Conservation (phyloP, 64 coral and sea anemone species). For the Porites lutea region DNA sequence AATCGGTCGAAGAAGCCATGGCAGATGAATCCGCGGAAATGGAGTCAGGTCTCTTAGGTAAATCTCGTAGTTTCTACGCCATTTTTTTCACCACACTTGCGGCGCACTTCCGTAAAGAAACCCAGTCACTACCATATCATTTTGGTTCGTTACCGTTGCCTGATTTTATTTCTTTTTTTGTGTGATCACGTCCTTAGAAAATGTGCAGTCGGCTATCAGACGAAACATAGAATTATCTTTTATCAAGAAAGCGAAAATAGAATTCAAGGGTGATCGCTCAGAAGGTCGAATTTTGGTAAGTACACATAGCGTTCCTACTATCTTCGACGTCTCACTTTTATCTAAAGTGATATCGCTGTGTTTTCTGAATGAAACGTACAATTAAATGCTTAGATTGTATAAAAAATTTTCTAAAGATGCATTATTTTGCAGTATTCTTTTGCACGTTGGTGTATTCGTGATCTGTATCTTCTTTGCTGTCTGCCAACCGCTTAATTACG, state of each 20-base stretch:
- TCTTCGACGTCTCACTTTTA: neutral
- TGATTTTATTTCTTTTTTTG: neutral
- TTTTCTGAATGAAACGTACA: neutral
- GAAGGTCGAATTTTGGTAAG: constrained; percentile 87
- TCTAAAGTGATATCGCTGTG: neutral
- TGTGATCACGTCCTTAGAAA: constrained; percentile 53
- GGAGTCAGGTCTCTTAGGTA: constrained; percentile 46
- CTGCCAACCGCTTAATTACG: neutral
- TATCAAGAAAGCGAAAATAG: constrained; percentile 88
- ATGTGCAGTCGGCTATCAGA: constrained; percentile 73
- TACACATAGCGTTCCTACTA: neutral
- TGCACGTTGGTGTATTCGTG: neutral
- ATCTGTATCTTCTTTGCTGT: neutral
- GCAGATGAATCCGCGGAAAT: constrained; percentile 52
- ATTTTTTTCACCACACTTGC: neutral
- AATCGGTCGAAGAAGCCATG: constrained; percentile 21
- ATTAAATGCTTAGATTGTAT: neutral
- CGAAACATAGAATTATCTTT: constrained; percentile 80
- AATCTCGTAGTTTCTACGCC: neutral
- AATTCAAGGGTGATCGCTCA: constrained; percentile 80
- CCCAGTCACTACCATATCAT: neutral
- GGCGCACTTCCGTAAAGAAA: constrained; percentile 29
- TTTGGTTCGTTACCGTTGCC: neutral
- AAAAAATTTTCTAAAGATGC: neutral
- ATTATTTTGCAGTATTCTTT: neutral